Conservation (phyloP, 2,113 vertebrate genomes). For the Carollia perspicillata region DNA sequence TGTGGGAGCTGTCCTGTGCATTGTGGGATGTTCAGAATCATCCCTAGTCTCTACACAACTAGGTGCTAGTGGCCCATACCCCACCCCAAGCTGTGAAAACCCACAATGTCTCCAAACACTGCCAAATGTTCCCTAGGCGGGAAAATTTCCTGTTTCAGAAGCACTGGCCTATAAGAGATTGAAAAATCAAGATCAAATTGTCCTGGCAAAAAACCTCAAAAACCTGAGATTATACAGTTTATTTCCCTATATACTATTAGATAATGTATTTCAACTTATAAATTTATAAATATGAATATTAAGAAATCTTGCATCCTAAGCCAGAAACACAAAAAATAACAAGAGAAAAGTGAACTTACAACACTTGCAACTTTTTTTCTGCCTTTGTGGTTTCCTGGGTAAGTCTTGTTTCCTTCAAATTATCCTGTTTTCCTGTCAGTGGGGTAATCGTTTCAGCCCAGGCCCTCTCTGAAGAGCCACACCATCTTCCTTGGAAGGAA, state of each 20-base stretch:
- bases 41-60: not conserved
- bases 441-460: not conserved
- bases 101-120: not conserved
- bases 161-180: not conserved
- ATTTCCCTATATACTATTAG: not conserved
- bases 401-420: slow-evolving; percentile 26
- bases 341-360: slow-evolving; percentile 3
- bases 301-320: slow-evolving; percentile 9
- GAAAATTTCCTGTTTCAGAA: not conserved
- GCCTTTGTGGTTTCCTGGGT: not conserved
- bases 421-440: not conserved
- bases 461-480: not conserved
- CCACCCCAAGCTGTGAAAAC: not conserved
- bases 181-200: slow-evolving; percentile 3
- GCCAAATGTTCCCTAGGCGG: not conserved
- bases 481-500: not conserved
- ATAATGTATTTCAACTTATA: not conserved
- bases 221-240: not conserved
- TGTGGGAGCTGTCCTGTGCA: not conserved
- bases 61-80: not conserved
- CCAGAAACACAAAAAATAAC: slow-evolving; percentile 51
- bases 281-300: slow-evolving; percentile 35
- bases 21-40: not conserved
- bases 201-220: not conserved
- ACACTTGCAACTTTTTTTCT: not conserved